phyloP scores from a whole-genome alignment of 2,113 vertebrate species.

The Scortum barcoo region DNA sequence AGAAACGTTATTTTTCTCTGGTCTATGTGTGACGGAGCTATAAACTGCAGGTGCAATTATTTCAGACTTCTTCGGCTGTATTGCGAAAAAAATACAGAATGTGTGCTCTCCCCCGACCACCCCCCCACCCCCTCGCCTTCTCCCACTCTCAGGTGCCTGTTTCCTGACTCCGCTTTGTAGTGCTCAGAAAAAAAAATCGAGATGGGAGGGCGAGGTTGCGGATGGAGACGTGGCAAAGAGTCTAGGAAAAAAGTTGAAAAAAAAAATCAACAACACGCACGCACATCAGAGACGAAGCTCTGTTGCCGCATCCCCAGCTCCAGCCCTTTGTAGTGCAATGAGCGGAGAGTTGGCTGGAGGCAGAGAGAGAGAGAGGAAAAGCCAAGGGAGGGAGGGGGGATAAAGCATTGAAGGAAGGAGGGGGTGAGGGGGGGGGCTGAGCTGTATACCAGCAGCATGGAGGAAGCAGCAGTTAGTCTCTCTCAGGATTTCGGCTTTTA shows the following conservation, averaged over 20 bases:
- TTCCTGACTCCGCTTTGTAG: slow-evolving; percentile 64
- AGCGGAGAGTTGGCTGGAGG: slow-evolving; percentile 64
- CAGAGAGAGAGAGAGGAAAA: slow-evolving; percentile 23
- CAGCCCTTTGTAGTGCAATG: slow-evolving; percentile 84
- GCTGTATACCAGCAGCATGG: slow-evolving; percentile 69
- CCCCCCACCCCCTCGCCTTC: neutral
- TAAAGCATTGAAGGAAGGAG: slow-evolving; percentile 47
- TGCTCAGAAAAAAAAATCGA: slow-evolving; percentile 48
- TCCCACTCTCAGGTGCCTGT: slow-evolving; percentile 52
- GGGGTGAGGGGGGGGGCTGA: slow-evolving; percentile 48
- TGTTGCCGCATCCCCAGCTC: slow-evolving; percentile 68
- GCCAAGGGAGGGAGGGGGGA: slow-evolving; percentile 10
- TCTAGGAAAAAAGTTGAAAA: slow-evolving; percentile 5
- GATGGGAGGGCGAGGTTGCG: slow-evolving; percentile 26
- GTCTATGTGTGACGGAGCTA: slow-evolving; percentile 1
- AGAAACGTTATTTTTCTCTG: neutral
- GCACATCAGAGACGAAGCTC: slow-evolving; percentile 74
- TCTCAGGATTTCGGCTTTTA: slow-evolving; percentile 68
- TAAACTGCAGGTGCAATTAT: slow-evolving; percentile 64
- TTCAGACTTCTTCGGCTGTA: slow-evolving; percentile 38
- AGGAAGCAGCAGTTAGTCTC: slow-evolving; percentile 75
- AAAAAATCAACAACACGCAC: slow-evolving; percentile 20
- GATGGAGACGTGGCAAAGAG: slow-evolving; percentile 54
- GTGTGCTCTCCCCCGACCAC: neutral
- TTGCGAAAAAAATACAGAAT: slow-evolving; percentile 43